These are phyloP conservation scores for Fistularia commersonii DNA, from an alignment of 2,797 vertebrate genomes.

Conservation along the genomic window DNA sequence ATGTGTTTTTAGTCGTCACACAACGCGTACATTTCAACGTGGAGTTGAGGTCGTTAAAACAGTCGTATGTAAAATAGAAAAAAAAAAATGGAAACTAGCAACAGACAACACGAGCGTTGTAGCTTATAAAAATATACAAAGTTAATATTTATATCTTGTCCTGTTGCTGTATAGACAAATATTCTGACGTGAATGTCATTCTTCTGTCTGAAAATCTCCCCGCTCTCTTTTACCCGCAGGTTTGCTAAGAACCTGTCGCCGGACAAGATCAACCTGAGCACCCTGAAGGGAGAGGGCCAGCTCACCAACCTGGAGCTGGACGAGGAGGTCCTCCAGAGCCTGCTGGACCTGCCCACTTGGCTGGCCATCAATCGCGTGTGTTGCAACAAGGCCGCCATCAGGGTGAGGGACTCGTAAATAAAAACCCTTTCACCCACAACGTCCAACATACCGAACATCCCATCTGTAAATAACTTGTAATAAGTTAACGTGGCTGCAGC, in stretches of 20 bases:
- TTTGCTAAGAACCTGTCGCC: constrained; percentile 98
- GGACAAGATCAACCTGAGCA: constrained; percentile 98
- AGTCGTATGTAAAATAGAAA: too few relatives aligned
- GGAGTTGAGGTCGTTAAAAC: too few relatives aligned
- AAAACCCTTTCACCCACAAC: too few relatives aligned
- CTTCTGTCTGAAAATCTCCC: background rate
- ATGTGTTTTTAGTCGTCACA: too few relatives aligned
- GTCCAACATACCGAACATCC: too few relatives aligned
- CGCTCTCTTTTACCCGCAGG: constrained; percentile 54
- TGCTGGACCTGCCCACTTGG: constrained; percentile 97
- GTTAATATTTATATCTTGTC: too few relatives aligned
- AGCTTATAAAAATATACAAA: too few relatives aligned
- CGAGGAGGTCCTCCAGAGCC: constrained; percentile 97
- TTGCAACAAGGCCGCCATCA: constrained; percentile 97
- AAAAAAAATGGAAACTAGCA: too few relatives aligned
- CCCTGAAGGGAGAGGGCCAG: constrained; percentile 94
- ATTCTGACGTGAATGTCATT: too few relatives aligned
- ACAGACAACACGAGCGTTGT: too few relatives aligned
- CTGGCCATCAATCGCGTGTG: constrained; percentile 95
- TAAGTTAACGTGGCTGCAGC: constrained; percentile 29
- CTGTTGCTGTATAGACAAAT: too few relatives aligned
- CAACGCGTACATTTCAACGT: too few relatives aligned
- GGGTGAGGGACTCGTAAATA: constrained; percentile 74
- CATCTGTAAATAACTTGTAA: constrained; percentile 37
- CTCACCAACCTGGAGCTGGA: constrained; percentile 96